phyloP scores from a whole-genome alignment of 2,113 vertebrate genomes.

The Aegotheles bennettii region DNA sequence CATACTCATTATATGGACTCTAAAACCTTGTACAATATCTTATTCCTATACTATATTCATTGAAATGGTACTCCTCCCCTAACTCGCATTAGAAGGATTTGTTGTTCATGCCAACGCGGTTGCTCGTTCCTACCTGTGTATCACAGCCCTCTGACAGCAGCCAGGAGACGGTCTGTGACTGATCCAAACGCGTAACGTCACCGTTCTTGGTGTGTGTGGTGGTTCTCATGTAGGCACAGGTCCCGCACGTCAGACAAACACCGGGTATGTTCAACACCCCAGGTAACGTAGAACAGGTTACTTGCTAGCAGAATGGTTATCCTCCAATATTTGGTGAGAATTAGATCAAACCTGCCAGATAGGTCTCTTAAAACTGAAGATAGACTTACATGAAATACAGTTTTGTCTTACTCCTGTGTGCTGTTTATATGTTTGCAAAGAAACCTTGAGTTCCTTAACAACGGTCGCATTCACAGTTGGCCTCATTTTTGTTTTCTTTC shows the following conservation, averaged over 20 bases:
- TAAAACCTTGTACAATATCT: slow-evolving; percentile 16
- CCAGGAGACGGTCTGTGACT: neutral
- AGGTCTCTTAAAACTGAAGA: neutral
- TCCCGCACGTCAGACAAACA: neutral
- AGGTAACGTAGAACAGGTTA: neutral
- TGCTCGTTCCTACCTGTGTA: neutral
- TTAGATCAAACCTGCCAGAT: neutral
- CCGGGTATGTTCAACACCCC: neutral
- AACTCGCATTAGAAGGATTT: neutral
- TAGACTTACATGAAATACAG: neutral
- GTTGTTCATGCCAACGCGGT: neutral
- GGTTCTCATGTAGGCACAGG: neutral
- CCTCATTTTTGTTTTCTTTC: neutral
- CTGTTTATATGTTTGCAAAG: neutral
- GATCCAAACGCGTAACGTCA: neutral
- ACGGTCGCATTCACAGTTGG: neutral
- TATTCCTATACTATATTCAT: neutral
- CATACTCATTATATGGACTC: neutral
- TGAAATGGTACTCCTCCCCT: neutral
- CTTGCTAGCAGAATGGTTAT: neutral
- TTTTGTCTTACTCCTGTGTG: slow-evolving; percentile 44
- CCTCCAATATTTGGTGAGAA: neutral
- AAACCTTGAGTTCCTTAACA: slow-evolving; percentile 19
- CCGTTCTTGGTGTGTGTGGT: neutral
- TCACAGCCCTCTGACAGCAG: neutral